phyloP scores from a whole-genome alignment of 2,888 invertebrate species.

The Anoplius nigerrimus region DNA sequence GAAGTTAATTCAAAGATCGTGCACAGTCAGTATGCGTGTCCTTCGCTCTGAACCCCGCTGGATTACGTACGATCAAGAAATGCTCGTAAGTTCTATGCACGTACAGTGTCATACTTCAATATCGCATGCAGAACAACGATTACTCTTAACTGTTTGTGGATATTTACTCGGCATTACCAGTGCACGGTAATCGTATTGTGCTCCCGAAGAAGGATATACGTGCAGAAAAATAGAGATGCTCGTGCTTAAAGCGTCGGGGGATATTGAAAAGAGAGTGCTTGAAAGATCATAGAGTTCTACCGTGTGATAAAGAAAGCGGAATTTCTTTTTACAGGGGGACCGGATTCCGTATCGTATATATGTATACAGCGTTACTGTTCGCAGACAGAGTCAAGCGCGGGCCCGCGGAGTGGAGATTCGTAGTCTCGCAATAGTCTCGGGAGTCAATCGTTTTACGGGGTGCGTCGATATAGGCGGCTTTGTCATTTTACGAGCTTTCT shows the following conservation, averaged over 20 bases:
- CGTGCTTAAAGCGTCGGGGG: constrained; percentile 52
- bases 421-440: neutral
- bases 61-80: no score
- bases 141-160: constrained; percentile 38
- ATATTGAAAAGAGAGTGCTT: constrained; percentile 49
- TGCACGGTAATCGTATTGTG: constrained; percentile 35
- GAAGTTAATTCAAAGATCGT: no score
- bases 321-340: neutral
- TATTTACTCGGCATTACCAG: constrained; percentile 52
- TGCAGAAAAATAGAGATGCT: constrained; percentile 40
- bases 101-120: no score
- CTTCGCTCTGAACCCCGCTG: no score
- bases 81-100: no score
- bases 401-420: neutral
- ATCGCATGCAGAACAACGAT: no score
- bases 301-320: constrained; percentile 4
- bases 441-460: constrained; percentile 2
- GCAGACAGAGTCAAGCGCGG: neutral
- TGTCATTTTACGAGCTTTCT: constrained; percentile 26
- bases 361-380: no score
- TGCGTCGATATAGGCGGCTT: constrained; percentile 20
- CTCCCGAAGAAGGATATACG: constrained; percentile 31
- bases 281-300: constrained; percentile 32
- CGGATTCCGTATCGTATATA: no score
- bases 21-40: no score